phyloP scores from a whole-genome alignment of 2,797 vertebrate genomes.

The Epinephelus coioides region DNA sequence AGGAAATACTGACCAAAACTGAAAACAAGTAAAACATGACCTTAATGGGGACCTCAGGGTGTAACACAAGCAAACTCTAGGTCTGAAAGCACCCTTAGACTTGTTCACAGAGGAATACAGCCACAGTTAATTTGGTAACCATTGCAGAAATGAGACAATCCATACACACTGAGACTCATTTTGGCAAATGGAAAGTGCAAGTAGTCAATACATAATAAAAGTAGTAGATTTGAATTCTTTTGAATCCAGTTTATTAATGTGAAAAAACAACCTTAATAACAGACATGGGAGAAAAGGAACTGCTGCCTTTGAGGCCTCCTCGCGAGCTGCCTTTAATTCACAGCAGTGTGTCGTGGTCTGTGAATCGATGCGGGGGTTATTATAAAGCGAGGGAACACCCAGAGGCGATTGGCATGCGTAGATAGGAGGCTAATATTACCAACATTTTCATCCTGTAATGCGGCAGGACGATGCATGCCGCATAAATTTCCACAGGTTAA shows the following conservation, averaged over 20 bases:
- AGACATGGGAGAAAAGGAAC: background rate
- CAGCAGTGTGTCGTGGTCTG: slow-evolving; percentile 34
- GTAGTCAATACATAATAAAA: slow-evolving; percentile 4
- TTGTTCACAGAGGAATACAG: background rate
- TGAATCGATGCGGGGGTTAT: slow-evolving; percentile 59
- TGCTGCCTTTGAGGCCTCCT: slow-evolving; percentile 39
- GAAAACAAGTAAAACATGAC: too few relatives aligned
- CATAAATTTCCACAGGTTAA: slow-evolving; percentile 66
- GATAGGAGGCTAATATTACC: slow-evolving; percentile 55
- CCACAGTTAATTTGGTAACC: background rate
- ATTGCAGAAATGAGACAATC: background rate
- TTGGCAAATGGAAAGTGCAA: background rate
- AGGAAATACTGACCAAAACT: too few relatives aligned
- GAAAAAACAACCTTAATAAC: background rate
- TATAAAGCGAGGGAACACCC: slow-evolving; percentile 56
- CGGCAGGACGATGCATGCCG: slow-evolving; percentile 16
- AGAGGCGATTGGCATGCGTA: slow-evolving; percentile 49
- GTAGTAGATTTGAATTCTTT: background rate
- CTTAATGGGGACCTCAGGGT: too few relatives aligned
- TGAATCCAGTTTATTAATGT: slow-evolving; percentile 13
- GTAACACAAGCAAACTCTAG: too few relatives aligned
- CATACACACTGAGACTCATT: background rate
- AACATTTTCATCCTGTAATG: slow-evolving; percentile 57
- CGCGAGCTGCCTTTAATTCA: slow-evolving; percentile 49
- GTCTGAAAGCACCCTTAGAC: too few relatives aligned